Evolutionary conservation across 1,140 invertebrate genomes (phyloP).

Genomic region (Caenorhabditis latens): DNA sequence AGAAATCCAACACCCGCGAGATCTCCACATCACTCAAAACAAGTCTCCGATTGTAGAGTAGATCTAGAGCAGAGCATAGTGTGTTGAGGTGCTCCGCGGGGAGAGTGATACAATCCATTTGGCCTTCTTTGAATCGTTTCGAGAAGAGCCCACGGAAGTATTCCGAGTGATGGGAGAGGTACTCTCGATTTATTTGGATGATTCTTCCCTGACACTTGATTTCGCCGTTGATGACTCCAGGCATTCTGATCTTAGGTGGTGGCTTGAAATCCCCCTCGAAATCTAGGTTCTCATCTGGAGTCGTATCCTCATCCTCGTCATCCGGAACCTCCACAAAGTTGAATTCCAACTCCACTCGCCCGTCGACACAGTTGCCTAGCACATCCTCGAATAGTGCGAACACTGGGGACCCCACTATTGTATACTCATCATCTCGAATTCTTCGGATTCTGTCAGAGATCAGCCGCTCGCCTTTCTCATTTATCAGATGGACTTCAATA

Average conservation of each 20-base stretch:
- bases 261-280: too few relatives aligned
- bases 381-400: conserved; percentile 18
- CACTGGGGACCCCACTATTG: background rate
- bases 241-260: background rate
- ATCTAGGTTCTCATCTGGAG: background rate
- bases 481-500: background rate
- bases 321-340: conserved; percentile 2
- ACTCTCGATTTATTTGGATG: background rate
- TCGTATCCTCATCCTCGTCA: background rate
- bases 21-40: conserved; percentile 1
- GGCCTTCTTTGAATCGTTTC: conserved; percentile 11
- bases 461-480: background rate
- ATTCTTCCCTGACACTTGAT: conserved; percentile 6
- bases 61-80: background rate
- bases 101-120: background rate
- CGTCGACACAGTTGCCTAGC: background rate
- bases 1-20: background rate
- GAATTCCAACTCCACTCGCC: background rate
- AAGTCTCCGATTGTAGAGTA: conserved; percentile 6
- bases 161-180: conserved; percentile 13
- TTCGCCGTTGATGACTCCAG: background rate
- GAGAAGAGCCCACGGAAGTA: conserved; percentile 36
- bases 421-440: conserved; percentile 26
- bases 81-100: background rate
- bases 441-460: background rate